Percentiles rank a stretch among this genome's conserved stretches.
These are phyloP conservation scores for Nerophis ophidion DNA, from an alignment of 2,113 vertebrate species.

Conservation along the genomic window DNA sequence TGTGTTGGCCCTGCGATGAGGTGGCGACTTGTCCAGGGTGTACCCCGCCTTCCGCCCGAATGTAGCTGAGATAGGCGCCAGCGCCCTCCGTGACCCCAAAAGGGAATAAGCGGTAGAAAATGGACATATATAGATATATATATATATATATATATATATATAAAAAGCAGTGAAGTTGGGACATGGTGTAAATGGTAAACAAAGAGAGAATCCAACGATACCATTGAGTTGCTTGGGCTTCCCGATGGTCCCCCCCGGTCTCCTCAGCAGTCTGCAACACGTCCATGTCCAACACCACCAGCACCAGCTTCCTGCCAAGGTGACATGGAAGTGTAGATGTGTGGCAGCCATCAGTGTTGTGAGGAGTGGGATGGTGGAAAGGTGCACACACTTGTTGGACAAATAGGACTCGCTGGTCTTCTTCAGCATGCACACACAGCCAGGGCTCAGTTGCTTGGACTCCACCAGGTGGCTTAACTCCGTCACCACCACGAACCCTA, in stretches of 20 bases:
- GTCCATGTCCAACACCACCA: conserved; percentile 78
- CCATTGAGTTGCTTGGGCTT: conserved; percentile 62
- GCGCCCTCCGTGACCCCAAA: no score
- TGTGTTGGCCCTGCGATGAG: no score
- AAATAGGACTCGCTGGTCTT: conserved; percentile 73
- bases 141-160: no score
- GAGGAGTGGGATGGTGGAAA: background rate
- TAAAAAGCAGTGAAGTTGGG: no score
- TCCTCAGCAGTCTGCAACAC: conserved; percentile 76
- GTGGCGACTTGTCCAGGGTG: no score
- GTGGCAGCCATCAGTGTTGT: background rate
- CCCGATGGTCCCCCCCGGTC: conserved; percentile 75
- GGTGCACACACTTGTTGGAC: conserved; percentile 54
- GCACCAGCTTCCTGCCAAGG: conserved; percentile 65
- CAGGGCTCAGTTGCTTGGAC: conserved; percentile 59
- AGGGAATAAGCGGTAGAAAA: no score
- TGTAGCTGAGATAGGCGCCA: no score
- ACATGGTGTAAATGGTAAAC: no score
- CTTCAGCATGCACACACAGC: conserved; percentile 79
- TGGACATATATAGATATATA: no score
- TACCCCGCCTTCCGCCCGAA: no score
- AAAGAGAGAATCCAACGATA: background rate
- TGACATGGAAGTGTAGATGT: background rate
- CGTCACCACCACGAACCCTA: conserved; percentile 66
- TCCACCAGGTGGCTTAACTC: conserved; percentile 79